Evolutionary conservation across 2,888 invertebrate genomes (phyloP), one percentile per base, ranked within the genome.

Genomic region (Incurvaria masculella): DNA sequence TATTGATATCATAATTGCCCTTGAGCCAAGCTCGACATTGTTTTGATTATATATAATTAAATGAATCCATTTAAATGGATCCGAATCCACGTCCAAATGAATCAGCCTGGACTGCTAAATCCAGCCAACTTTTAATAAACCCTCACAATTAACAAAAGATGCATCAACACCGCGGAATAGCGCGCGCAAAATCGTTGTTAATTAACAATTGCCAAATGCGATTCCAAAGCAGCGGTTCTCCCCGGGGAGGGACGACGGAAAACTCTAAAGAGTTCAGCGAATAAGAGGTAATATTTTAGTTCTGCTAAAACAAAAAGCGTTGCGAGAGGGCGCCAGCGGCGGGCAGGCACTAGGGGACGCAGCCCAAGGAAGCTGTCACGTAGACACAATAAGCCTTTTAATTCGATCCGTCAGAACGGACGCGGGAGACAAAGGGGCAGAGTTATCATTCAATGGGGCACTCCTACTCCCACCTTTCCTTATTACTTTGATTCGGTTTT

Each of bases 401-500:
- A 76, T 78, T 78, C 76, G 76, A 78, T 76, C 75, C 78, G 73
- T 76, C 78, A 73, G 69, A 76, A 72, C 72, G 75, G 73, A 71
- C 75, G 66, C 66, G 55, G 59, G 67, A 70, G 74, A 78, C 76
- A 78, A 76, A 76, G 73, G 69, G 63, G 61, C 61, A 60, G 70
- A 69, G 78, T 79, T 79, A 78, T 79, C 78, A 79, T 79, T 79
- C 79, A 78, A 76, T 71, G 72, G 76, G 72, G 78, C 76, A 74
- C 76, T 74, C 65, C 70, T 70, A 72, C 76, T 74, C 65, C 70
- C 69, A 72, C 75, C 78, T 74, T 73, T 72, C 75, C 74, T 75
- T 76, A 74, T 76, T 74, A 75, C 72, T 76, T 72, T 61, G 65
- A 68, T 66, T 65, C 66, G 68, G 70, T 65, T 71, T 73, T 67